A percentile compares a stretch with the other conserved stretches of the same genome.
phyloP scores from a whole-genome alignment of 2,113 vertebrate genomes.

The Vireo altiloquus region DNA sequence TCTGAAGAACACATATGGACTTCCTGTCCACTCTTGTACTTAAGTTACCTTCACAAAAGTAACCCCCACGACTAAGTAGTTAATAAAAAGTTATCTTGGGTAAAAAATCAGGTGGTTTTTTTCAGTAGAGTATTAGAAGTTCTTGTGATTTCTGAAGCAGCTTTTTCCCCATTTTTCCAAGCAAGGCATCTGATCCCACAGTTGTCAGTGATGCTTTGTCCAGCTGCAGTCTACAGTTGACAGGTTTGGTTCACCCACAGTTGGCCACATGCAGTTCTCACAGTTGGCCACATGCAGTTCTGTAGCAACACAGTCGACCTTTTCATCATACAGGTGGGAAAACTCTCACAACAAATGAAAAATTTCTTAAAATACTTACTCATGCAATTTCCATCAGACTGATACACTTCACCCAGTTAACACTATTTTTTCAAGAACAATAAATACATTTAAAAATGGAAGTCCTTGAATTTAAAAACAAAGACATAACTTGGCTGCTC shows the following conservation, averaged over 20 bases:
- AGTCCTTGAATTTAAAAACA: neutral
- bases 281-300: neutral
- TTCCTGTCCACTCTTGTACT: neutral
- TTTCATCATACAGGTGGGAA: neutral
- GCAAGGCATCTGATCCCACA: neutral
- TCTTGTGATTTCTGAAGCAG: neutral
- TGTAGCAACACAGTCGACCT: neutral
- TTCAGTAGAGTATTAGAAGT: neutral
- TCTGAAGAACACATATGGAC: neutral
- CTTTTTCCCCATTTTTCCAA: neutral
- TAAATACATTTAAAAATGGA: neutral
- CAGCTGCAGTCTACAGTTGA: neutral
- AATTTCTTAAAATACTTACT: neutral
- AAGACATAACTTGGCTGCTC: neutral
- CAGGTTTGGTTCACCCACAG: neutral
- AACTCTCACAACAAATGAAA: neutral
- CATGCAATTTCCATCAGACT: neutral
- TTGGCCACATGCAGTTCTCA: neutral
- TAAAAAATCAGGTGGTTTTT: neutral
- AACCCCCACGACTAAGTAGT: neutral
- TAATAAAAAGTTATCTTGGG: neutral
- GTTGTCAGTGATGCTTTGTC: neutral
- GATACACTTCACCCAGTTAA: neutral
- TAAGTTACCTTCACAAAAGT: neutral
- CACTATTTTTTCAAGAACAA: neutral